Evolutionary conservation across 2,888 invertebrate species (phyloP).

Genomic region (Rhodophaea formosa): DNA sequence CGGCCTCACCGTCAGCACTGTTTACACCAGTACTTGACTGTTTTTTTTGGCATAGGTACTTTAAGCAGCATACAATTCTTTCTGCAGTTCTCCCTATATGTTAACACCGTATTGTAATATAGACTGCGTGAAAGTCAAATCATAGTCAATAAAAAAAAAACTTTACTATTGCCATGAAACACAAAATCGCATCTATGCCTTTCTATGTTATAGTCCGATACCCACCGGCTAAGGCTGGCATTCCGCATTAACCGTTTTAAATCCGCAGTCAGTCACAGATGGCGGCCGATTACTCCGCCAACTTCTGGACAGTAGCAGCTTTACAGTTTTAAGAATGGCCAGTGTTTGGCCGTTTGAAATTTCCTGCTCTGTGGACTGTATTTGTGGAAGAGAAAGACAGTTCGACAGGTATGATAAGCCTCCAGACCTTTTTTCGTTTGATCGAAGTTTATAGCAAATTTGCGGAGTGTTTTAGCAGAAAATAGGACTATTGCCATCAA

Average conservation of each 20-base stretch:
- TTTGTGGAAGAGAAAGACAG: background rate
- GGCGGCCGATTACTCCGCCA: slow-evolving; percentile 16
- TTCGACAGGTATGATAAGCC: background rate
- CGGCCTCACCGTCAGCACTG: too few relatives aligned
- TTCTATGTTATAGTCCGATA: background rate
- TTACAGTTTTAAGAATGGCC: slow-evolving; percentile 7
- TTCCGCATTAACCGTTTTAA: slow-evolving; percentile 30
- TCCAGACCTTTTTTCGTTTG: background rate
- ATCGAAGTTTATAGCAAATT: background rate
- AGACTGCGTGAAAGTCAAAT: too few relatives aligned
- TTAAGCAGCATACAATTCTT: too few relatives aligned
- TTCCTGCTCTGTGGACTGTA: background rate
- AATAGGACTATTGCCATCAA: too few relatives aligned
- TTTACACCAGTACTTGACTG: too few relatives aligned
- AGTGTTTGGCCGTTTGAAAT: background rate
- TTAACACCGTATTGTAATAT: too few relatives aligned
- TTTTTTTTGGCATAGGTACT: too few relatives aligned
- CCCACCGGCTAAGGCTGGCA: slow-evolving; percentile 14
- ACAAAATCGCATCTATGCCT: background rate
- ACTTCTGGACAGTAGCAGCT: slow-evolving; percentile 3
- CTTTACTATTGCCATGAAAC: background rate
- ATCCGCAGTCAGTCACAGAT: slow-evolving; percentile 30
- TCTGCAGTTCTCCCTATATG: too few relatives aligned
- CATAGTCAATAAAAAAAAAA: too few relatives aligned
- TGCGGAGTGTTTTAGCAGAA: too few relatives aligned